A percentile compares a stretch with the other conserved stretches of the same genome.
Evolutionary conservation across 2,888 invertebrate species (phyloP).

Genomic region (Acrocera orbiculus): DNA sequence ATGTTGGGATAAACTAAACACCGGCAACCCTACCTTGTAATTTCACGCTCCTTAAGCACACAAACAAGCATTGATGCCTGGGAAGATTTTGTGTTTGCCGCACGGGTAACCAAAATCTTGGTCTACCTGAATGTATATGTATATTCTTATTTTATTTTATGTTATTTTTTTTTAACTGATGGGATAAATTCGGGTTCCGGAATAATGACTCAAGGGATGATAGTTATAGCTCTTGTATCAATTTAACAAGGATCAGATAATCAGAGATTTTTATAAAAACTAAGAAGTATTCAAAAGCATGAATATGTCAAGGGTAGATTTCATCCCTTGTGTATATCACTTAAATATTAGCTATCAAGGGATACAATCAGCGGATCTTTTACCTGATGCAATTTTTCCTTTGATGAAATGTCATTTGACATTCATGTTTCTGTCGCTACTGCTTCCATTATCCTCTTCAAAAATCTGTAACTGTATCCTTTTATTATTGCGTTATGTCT

Average conservation of each 20-base stretch:
- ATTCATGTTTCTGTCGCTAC: slow-evolving; percentile 4
- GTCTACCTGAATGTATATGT: slow-evolving; percentile 13
- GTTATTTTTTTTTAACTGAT: neutral
- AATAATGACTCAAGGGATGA: slow-evolving; percentile 7
- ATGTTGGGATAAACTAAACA: too few species aligned
- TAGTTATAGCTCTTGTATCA: slow-evolving; percentile 6
- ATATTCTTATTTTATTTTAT: too few species aligned
- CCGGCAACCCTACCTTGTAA: too few species aligned
- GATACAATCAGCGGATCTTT: slow-evolving; percentile 5
- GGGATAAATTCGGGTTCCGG: slow-evolving; percentile 6
- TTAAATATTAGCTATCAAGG: too few species aligned
- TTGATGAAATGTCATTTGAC: slow-evolving; percentile 4
- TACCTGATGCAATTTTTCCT: slow-evolving; percentile 7
- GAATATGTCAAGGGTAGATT: neutral
- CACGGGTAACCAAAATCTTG: slow-evolving; percentile 12
- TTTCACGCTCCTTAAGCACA: too few species aligned
- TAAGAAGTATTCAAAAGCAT: slow-evolving; percentile 3
- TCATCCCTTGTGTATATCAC: slow-evolving; percentile 3
- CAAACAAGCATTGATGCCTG: too few species aligned
- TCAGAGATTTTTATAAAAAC: slow-evolving; percentile 8
- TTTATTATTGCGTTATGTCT: slow-evolving; percentile 6
- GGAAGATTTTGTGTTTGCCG: too few species aligned
- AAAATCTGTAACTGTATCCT: slow-evolving; percentile 10
- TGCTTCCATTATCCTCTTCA: slow-evolving; percentile 1
- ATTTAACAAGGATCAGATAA: slow-evolving; percentile 11